These are phyloP conservation scores for Tringa solitaria DNA, from an alignment of 2,113 vertebrate species.

Conservation along the genomic window DNA sequence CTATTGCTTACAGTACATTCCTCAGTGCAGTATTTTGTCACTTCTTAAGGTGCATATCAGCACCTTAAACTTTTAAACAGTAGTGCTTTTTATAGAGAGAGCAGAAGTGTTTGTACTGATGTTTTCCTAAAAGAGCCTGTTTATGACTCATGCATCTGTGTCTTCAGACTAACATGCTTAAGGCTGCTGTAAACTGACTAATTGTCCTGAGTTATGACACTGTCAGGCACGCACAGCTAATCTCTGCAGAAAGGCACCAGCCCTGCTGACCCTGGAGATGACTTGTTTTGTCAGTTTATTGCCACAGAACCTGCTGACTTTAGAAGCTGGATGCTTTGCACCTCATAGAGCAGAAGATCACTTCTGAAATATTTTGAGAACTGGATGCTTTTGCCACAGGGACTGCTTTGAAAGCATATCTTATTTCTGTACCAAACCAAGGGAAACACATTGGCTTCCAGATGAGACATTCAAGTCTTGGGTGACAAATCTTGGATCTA, in stretches of 20 bases:
- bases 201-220: not conserved
- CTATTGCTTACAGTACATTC: not conserved
- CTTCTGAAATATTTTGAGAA: not conserved
- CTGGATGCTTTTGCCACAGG: not conserved
- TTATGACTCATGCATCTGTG: slow-evolving; percentile 5
- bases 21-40: not conserved
- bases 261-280: not conserved
- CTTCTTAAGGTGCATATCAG: not conserved
- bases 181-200: not conserved
- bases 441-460: not conserved
- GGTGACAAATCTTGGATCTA: not conserved
- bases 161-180: not conserved
- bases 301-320: not conserved
- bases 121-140: not conserved
- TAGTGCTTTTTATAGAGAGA: not conserved
- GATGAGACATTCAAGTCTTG: not conserved
- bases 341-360: not conserved
- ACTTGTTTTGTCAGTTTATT: not conserved
- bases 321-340: not conserved
- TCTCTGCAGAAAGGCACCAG: not conserved
- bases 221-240: not conserved
- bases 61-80: not conserved
- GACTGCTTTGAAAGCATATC: not conserved
- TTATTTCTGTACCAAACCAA: not conserved
- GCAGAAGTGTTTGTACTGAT: slow-evolving; percentile 7